These are phyloP conservation scores for Clarias platycephalus DNA, from an alignment of 2,797 vertebrate genomes.

Conservation along the genomic window DNA sequence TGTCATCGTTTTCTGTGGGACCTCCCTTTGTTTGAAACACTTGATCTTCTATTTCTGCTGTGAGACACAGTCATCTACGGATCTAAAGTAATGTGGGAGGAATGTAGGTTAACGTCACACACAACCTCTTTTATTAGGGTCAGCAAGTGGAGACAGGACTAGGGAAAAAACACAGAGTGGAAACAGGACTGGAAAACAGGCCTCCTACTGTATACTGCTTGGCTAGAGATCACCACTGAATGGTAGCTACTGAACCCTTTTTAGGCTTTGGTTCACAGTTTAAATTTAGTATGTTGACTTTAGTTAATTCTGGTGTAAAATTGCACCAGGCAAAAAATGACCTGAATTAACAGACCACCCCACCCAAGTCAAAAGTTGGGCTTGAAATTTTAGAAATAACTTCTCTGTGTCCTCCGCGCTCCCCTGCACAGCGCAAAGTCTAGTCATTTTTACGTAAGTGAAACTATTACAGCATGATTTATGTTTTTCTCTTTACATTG, in stretches of 20 bases:
- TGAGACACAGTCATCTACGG: slow-evolving; percentile 45
- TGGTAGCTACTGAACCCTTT: neutral
- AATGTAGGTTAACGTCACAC: slow-evolving; percentile 63
- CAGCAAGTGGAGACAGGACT: slow-evolving; percentile 55
- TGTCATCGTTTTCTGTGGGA: slow-evolving; percentile 63
- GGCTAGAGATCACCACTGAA: slow-evolving; percentile 27
- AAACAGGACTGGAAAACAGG: slow-evolving; percentile 47
- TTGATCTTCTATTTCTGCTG: slow-evolving; percentile 68
- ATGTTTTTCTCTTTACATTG: no score
- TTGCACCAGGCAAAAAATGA: neutral
- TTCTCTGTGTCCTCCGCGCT: no score
- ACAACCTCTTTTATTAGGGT: slow-evolving; percentile 66
- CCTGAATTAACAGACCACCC: neutral
- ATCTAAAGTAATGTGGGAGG: slow-evolving; percentile 72
- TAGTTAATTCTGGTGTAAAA: slow-evolving; percentile 21
- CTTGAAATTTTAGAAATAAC: neutral
- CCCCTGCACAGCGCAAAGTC: neutral
- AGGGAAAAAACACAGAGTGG: slow-evolving; percentile 34
- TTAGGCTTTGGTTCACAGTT: slow-evolving; percentile 7
- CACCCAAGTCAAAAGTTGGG: neutral
- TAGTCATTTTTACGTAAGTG: no score
- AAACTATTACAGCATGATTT: no score
- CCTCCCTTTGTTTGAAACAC: slow-evolving; percentile 58
- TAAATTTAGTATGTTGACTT: slow-evolving; percentile 30
- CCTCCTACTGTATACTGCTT: slow-evolving; percentile 44